Evolutionary conservation across 2,888 invertebrate genomes (phyloP).

Genomic region (Ichneumoninae sp.): DNA sequence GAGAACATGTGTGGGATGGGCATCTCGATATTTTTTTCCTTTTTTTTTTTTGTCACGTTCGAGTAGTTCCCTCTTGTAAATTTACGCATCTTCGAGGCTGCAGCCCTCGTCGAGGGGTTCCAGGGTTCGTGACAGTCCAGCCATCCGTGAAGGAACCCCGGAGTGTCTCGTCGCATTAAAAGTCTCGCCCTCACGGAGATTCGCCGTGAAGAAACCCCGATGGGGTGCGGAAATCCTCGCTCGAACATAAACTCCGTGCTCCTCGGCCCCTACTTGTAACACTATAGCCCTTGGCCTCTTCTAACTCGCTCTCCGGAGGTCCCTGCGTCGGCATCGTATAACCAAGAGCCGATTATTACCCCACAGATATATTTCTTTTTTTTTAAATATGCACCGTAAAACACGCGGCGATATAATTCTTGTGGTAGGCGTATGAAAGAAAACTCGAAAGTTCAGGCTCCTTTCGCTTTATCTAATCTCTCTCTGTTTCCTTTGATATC

Average conservation of each 20-base stretch:
- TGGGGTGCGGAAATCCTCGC: constrained; percentile 60
- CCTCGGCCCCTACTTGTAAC: constrained; percentile 45
- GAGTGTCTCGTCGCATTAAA: constrained; percentile 49
- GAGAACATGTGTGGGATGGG: constrained; percentile 52
- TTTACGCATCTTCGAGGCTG: constrained; percentile 39
- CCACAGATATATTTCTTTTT: not conserved
- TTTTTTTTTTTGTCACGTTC: constrained; percentile 55
- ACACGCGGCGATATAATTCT: constrained; percentile 9
- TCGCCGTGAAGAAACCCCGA: constrained; percentile 55
- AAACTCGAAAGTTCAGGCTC: constrained; percentile 13
- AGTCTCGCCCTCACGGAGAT: constrained; percentile 40
- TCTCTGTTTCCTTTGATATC: constrained; percentile 35
- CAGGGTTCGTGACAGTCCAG: constrained; percentile 64
- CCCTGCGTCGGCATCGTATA: constrained; percentile 37
- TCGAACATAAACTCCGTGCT: constrained; percentile 33
- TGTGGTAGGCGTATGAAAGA: not conserved
- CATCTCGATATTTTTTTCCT: constrained; percentile 47
- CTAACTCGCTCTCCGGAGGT: constrained; percentile 34
- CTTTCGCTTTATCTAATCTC: constrained; percentile 53
- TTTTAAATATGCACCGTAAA: not conserved
- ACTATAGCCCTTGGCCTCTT: constrained; percentile 40
- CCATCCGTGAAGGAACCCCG: constrained; percentile 59
- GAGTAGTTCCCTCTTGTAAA: constrained; percentile 19
- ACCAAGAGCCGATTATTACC: constrained; percentile 31
- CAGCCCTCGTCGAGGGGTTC: constrained; percentile 45